These are phyloP conservation scores for Lagorchestes hirsutus DNA, from an alignment of 2,797 vertebrate genomes.

Conservation along the genomic window DNA sequence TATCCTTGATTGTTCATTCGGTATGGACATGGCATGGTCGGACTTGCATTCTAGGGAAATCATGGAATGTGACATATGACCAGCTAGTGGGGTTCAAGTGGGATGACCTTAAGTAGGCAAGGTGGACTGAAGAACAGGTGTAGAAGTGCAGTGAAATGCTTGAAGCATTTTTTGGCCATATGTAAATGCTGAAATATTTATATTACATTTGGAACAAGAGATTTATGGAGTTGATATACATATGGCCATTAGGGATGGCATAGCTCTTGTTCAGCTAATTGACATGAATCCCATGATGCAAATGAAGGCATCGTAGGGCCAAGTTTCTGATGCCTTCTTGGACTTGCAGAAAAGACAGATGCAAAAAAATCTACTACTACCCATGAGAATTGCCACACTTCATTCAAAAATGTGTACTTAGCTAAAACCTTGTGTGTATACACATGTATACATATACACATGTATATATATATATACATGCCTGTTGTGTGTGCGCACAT, in stretches of 20 bases:
- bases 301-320: neutral
- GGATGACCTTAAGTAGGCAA: neutral
- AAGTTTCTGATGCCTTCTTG: neutral
- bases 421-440: neutral
- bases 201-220: neutral
- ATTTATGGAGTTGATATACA: neutral
- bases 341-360: neutral
- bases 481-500: no score
- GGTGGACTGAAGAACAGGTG: neutral
- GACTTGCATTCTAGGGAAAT: neutral
- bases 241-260: neutral
- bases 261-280: neutral
- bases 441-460: no score
- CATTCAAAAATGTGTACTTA: neutral
- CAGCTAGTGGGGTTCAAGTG: neutral
- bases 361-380: neutral
- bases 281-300: neutral
- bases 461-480: neutral
- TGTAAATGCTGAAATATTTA: neutral
- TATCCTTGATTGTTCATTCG: neutral
- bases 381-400: neutral
- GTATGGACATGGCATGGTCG: neutral
- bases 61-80: neutral
- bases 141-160: neutral
- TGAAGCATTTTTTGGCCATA: neutral